These are phyloP conservation scores for Bagarius yarrelli DNA, from an alignment of 2,113 vertebrate genomes.

Conservation along the genomic window DNA sequence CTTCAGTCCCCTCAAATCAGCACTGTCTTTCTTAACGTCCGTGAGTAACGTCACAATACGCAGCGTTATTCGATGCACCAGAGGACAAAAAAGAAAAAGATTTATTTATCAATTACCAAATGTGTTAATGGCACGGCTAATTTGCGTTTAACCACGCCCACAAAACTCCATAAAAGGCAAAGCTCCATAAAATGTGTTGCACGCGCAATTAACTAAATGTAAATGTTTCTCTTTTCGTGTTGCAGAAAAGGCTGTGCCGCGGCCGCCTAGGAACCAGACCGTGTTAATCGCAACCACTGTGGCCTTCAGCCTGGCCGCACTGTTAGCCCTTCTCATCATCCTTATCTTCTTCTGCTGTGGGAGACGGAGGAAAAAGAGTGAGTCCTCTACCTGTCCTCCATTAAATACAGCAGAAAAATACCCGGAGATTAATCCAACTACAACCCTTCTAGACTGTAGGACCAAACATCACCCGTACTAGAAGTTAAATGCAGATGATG, in stretches of 20 bases:
- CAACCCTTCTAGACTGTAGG: too few species aligned
- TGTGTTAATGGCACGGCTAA: not conserved
- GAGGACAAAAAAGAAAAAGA: not conserved
- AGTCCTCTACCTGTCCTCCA: slow-evolving; percentile 20
- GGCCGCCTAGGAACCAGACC: slow-evolving; percentile 61
- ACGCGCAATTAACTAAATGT: not conserved
- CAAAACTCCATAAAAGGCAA: not conserved
- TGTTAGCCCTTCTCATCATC: slow-evolving; percentile 67
- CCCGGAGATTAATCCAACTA: too few species aligned
- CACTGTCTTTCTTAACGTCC: slow-evolving; percentile 70
- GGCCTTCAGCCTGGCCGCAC: slow-evolving; percentile 60
- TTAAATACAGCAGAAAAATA: not conserved
- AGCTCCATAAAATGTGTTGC: not conserved
- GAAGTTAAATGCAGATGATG: not conserved
- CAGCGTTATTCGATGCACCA: not conserved
- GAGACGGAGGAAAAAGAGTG: slow-evolving; percentile 62
- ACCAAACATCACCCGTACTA: not conserved
- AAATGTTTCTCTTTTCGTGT: not conserved
- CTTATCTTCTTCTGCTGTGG: slow-evolving; percentile 64
- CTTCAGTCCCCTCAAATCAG: slow-evolving; percentile 61
- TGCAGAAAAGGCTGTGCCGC: slow-evolving; percentile 43
- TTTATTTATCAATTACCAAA: not conserved
- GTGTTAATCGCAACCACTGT: slow-evolving; percentile 68
- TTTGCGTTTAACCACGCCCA: not conserved
- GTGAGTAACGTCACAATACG: slow-evolving; percentile 46